Conservation (phyloP, 2,888 invertebrate genomes). For the Deilephila elpenor region DNA sequence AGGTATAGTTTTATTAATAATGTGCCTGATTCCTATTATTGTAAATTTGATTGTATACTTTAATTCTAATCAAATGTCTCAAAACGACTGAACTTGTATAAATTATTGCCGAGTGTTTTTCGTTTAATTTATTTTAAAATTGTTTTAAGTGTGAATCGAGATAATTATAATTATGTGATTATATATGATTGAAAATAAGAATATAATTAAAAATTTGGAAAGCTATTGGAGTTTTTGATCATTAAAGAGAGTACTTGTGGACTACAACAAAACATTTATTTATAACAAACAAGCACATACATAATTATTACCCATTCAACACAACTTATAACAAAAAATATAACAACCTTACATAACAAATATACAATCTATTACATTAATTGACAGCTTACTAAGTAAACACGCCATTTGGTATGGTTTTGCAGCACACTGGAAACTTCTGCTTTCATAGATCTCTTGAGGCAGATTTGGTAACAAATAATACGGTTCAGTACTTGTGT, state of each 20-base stretch:
- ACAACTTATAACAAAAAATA: constrained; percentile 28
- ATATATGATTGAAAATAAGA: constrained; percentile 80
- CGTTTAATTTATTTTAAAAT: constrained; percentile 82
- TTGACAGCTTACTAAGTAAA: constrained; percentile 8
- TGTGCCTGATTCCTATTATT: constrained; percentile 84
- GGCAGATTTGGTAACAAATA: not conserved
- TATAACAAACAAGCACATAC: constrained; percentile 6
- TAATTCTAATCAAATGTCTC: constrained; percentile 81
- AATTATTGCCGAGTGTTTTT: constrained; percentile 82
- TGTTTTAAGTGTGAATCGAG: constrained; percentile 82
- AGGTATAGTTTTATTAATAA: constrained; percentile 64
- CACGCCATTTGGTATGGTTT: not conserved
- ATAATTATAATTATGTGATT: constrained; percentile 84
- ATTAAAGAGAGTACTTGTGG: constrained; percentile 30
- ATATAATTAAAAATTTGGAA: constrained; percentile 78
- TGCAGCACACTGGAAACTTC: not conserved
- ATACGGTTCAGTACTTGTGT: constrained; percentile 20
- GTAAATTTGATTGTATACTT: constrained; percentile 79
- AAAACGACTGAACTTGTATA: constrained; percentile 83
- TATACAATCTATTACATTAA: constrained; percentile 1
- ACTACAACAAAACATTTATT: not conserved
- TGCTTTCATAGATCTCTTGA: not conserved
- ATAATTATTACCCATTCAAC: constrained; percentile 14
- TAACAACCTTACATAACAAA: constrained; percentile 30
- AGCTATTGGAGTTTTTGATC: constrained; percentile 50